phyloP scores from a whole-genome alignment of 2,888 invertebrate species.

The Agrochola lota region DNA sequence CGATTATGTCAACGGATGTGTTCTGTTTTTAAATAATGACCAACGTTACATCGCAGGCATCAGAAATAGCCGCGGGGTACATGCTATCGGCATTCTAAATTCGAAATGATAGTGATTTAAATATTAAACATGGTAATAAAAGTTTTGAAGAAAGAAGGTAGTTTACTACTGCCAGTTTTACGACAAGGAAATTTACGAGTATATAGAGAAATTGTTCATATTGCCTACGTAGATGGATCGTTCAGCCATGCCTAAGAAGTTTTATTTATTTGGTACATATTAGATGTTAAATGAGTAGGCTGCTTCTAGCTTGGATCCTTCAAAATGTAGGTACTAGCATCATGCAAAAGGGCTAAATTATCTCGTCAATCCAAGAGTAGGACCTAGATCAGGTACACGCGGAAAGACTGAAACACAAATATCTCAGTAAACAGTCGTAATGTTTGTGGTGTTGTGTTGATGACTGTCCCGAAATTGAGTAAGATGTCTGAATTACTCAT shows the following conservation, averaged over 20 bases:
- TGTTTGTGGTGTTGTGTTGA: neutral
- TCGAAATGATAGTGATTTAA: slow-evolving; percentile 60
- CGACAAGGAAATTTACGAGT: slow-evolving; percentile 27
- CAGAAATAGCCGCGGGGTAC: slow-evolving; percentile 76
- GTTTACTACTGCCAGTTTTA: slow-evolving; percentile 30
- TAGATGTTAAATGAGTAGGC: neutral
- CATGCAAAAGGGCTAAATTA: neutral
- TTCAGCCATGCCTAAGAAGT: neutral
- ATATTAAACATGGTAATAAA: slow-evolving; percentile 59
- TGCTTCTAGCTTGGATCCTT: neutral
- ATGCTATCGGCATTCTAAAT: slow-evolving; percentile 77
- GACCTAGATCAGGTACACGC: too few species aligned
- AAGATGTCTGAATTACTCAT: neutral
- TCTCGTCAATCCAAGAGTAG: neutral
- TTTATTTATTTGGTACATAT: neutral
- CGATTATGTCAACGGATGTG: slow-evolving; percentile 89
- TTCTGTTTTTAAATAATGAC: slow-evolving; percentile 87
- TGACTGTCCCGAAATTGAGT: neutral
- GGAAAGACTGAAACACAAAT: neutral
- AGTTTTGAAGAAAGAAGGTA: slow-evolving; percentile 45
- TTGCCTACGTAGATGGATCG: neutral
- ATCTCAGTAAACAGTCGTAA: neutral
- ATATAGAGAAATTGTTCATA: too few species aligned
- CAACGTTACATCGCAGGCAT: slow-evolving; percentile 75
- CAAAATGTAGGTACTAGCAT: neutral